Base-by-base conservation (phyloP, 2,888 invertebrate species). In the Noctua janthe region DNA sequence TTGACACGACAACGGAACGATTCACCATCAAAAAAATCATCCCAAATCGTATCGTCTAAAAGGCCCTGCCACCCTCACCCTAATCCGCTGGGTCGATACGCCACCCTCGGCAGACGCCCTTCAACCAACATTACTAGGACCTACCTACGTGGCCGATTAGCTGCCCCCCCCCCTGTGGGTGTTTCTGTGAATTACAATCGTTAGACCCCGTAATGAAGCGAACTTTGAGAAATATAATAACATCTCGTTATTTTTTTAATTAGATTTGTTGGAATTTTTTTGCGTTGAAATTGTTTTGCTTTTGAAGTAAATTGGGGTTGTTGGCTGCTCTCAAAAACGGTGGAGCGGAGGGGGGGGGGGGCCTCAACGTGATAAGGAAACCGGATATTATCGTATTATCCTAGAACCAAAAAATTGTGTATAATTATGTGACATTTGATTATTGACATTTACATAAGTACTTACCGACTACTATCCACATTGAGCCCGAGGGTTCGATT, bases 81-180 rank as follows among this genome's bases (percentile, higher is more conserved):
- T 91, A 90, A 90, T 90, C 91, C 87, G 29, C 75, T 78, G 84
- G 91, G 80, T 91, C 91, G 91, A 91, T 91, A 91, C 85, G 77
- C 83, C 89, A 87, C 89, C 89, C 87, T 83, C 83, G 77, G 66
- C 86, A 82, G 83, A 70, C 89, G 70, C 91, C 89, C 90, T 86
- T 74, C 82, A 73, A 71, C 83, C 74, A 70, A 83, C 85, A 80
- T 81, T 77, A 39, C 76, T 78, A 78, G 81, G 23, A 86, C 76
- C 78, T 81, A 86, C 85, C 83, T 85, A 90, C 90, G 89, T 84
- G 85, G 81, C n/a, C 78, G 78, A 90, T 89, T 85, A 87, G 69
- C 81, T 67, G 76, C n/a, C 56, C 29, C 29, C 29, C 49, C 64
- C 72, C 62, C 88, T 73, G 69, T 85, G 81, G 89, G 90, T 84